Conservation (phyloP, 2,797 vertebrate genomes). For the Gastrophryne carolinensis region DNA sequence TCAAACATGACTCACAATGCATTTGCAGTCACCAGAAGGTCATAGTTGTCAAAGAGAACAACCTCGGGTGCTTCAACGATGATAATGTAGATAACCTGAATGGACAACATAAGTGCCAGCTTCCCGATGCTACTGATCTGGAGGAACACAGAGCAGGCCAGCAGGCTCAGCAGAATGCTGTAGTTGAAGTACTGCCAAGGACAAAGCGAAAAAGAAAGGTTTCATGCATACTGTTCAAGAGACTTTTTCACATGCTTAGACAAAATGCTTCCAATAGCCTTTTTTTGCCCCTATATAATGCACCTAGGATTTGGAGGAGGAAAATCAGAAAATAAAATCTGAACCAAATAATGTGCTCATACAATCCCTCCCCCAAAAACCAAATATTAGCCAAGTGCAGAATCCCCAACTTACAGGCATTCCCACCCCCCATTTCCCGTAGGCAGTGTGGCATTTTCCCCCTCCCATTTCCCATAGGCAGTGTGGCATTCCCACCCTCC, state of each 20-base stretch:
- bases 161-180: slow-evolving; percentile 87
- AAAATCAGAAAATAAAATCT: too few relatives aligned
- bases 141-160: slow-evolving; percentile 94
- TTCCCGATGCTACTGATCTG: slow-evolving; percentile 96
- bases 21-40: slow-evolving; percentile 88
- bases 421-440: too few relatives aligned
- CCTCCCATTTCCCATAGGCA: too few relatives aligned
- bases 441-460: too few relatives aligned
- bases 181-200: slow-evolving; percentile 86
- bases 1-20: slow-evolving; percentile 79
- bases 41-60: slow-evolving; percentile 87
- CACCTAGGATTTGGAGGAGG: too few relatives aligned
- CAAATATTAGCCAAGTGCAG: too few relatives aligned
- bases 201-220: slow-evolving; percentile 17
- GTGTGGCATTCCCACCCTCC: too few relatives aligned
- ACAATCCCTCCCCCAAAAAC: too few relatives aligned
- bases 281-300: too few relatives aligned
- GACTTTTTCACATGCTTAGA: neutral
- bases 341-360: too few relatives aligned
- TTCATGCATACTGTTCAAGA: neutral
- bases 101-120: slow-evolving; percentile 85
- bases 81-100: slow-evolving; percentile 85
- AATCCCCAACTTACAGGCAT: too few relatives aligned
- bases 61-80: slow-evolving; percentile 89
- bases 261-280: neutral